phyloP scores from a whole-genome alignment of 2,888 invertebrate genomes.

The Phoronis australis region DNA sequence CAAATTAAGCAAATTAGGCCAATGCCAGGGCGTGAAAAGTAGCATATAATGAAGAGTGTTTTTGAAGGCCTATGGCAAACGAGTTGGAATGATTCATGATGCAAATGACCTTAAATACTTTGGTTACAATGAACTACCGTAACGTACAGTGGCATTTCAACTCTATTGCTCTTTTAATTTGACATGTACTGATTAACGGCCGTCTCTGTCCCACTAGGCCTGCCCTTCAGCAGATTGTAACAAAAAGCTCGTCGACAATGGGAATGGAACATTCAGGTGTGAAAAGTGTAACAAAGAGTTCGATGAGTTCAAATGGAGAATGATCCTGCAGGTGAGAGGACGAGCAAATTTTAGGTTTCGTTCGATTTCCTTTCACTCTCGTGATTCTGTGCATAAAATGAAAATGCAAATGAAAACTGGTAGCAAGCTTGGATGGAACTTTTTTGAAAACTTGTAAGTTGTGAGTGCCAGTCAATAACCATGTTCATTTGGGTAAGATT shows the following conservation, averaged over 20 bases:
- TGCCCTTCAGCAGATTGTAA: constrained; percentile 87
- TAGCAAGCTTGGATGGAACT: no score
- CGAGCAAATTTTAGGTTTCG: no score
- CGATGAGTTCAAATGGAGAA: constrained; percentile 78
- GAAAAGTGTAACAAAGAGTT: constrained; percentile 88
- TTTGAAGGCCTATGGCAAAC: no score
- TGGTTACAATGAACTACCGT: no score
- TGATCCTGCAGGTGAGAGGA: constrained; percentile 69
- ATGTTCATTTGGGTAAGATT: not conserved
- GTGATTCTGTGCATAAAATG: not conserved
- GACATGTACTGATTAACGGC: no score
- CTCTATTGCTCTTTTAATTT: no score
- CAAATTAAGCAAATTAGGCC: no score
- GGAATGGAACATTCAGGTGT: constrained; percentile 83
- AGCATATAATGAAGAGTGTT: no score
- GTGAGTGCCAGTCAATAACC: not conserved
- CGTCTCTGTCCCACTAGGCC: constrained; percentile 56
- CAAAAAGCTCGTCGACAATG: constrained; percentile 87
- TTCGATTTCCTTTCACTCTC: not conserved
- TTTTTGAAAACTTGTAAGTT: not conserved
- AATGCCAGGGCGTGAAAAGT: no score
- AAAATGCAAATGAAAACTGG: not conserved
- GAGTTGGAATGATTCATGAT: no score
- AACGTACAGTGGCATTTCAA: no score
- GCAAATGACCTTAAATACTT: no score